These are phyloP conservation scores for Girardia tigrina DNA, from an alignment of 2,888 invertebrate genomes.

Conservation along the genomic window DNA sequence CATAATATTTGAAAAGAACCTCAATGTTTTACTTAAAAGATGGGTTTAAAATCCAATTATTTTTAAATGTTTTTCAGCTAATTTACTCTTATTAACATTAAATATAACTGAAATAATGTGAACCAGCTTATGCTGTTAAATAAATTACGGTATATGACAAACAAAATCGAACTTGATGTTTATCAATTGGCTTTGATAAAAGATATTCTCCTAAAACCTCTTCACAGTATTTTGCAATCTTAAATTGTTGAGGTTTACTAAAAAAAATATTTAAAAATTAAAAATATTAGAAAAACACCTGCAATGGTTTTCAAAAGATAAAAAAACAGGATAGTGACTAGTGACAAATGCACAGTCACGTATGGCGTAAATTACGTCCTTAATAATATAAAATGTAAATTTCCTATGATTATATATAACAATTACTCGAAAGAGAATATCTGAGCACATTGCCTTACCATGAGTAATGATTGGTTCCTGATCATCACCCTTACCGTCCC, in stretches of 20 bases:
- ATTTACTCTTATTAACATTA: too few relatives aligned
- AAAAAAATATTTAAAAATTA: too few relatives aligned
- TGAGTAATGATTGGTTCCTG: conserved; percentile 91
- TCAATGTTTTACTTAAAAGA: too few relatives aligned
- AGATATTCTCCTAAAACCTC: conserved; percentile 84
- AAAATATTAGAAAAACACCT: too few relatives aligned
- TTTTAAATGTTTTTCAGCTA: too few relatives aligned
- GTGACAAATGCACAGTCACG: conserved; percentile 94
- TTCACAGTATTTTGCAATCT: conserved; percentile 94
- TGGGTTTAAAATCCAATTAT: too few relatives aligned
- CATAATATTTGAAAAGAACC: too few relatives aligned
- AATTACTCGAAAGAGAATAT: conserved; percentile 68
- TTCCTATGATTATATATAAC: not conserved
- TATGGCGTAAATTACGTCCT: conserved; percentile 85
- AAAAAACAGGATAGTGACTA: conserved; percentile 83
- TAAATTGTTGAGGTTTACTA: conserved; percentile 65
- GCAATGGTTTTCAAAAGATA: conserved; percentile 94
- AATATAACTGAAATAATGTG: too few relatives aligned
- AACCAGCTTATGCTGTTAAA: too few relatives aligned
- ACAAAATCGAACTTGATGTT: conserved; percentile 67
- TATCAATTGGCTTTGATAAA: conserved; percentile 71
- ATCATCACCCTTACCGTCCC: conserved; percentile 69
- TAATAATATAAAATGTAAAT: conserved; percentile 30
- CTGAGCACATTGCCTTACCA: conserved; percentile 89
- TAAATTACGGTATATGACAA: too few relatives aligned